Base-by-base conservation (phyloP, 2,888 invertebrate species). In the Cosmorhoe ocellata region DNA sequence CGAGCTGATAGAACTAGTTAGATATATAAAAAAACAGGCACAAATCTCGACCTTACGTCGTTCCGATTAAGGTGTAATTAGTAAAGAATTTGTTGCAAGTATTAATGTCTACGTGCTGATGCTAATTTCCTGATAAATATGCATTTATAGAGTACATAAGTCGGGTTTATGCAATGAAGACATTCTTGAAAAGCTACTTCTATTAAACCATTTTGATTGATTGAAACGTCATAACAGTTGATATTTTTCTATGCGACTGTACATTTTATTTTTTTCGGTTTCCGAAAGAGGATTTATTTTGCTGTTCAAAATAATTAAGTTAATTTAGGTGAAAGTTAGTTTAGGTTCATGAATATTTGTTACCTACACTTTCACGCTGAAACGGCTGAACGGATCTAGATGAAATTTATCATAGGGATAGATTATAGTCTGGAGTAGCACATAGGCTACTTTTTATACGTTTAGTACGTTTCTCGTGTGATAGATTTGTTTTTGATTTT, bases 71-170 rank as follows among this genome's bases (percentile, higher is more conserved):
- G 32, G 39, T 39, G 32, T 39, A 46, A 47, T 47, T 47, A 47
- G 47, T 33, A 12, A 32, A 13, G 39, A 33, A 40, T 40, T 47
- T 31, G 39, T 40, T 28, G n/a, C 27, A 22, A 40, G 40, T 28
- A 34, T 40, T 47, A 46, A 40, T 34, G 27, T 40, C 33, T 34
- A 27, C 26, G n/a, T n/a, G n/a, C 10, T 12, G 40, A 47, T 47
- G 44, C 50, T 51, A 51, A 44, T 49, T 43, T 26, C 11, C 8
- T 12, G 34, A 30, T 41, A 41, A 42, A 22, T 24, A 44, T 53
- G 47, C 49, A 39, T 43, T 43, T 43, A 24, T 42, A 26, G 32
- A 33, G 41, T 42, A 42, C 26, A 34, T 11, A 9, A 33, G 34
- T 11, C 28, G 14, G 34, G 27, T 10, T 34, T 34, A 33, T 34